These are phyloP conservation scores for Hydroisotoma schaefferi DNA, from an alignment of 2,888 invertebrate species.

Conservation along the genomic window DNA sequence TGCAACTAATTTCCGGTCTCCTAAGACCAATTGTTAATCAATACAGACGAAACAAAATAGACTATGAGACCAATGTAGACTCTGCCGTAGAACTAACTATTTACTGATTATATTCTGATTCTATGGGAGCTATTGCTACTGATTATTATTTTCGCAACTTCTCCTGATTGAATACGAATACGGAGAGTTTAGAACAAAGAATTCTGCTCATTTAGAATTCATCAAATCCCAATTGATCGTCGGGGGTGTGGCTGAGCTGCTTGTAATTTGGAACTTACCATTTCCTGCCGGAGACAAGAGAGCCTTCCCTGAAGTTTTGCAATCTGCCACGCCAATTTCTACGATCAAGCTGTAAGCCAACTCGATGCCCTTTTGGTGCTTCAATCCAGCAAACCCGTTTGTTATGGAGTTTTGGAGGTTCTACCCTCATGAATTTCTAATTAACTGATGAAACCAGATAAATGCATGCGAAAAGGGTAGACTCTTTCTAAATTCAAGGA, in stretches of 20 bases:
- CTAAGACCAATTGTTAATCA: too few relatives aligned
- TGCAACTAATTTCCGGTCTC: too few relatives aligned
- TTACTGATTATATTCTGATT: not conserved
- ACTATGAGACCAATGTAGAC: too few relatives aligned
- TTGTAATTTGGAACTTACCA: conserved; percentile 26
- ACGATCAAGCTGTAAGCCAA: conserved; percentile 11
- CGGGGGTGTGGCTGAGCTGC: conserved; percentile 17
- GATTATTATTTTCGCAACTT: not conserved
- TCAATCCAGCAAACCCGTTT: conserved; percentile 24
- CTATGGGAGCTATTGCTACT: not conserved
- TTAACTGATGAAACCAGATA: too few relatives aligned
- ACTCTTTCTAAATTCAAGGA: too few relatives aligned
- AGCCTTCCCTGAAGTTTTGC: conserved; percentile 22
- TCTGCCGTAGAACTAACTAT: too few relatives aligned
- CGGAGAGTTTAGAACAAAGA: conserved; percentile 63
- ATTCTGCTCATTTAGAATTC: conserved; percentile 21
- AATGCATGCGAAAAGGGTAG: too few relatives aligned
- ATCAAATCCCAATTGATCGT: conserved; percentile 12
- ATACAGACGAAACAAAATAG: too few relatives aligned
- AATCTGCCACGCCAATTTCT: conserved; percentile 30
- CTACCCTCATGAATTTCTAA: too few relatives aligned
- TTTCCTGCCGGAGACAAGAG: conserved; percentile 22
- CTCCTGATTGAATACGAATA: conserved; percentile 81
- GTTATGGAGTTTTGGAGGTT: conserved; percentile 9
- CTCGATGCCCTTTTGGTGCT: conserved; percentile 15